phyloP scores from a whole-genome alignment of 2,797 vertebrate genomes.

The Cuculus canorus region DNA sequence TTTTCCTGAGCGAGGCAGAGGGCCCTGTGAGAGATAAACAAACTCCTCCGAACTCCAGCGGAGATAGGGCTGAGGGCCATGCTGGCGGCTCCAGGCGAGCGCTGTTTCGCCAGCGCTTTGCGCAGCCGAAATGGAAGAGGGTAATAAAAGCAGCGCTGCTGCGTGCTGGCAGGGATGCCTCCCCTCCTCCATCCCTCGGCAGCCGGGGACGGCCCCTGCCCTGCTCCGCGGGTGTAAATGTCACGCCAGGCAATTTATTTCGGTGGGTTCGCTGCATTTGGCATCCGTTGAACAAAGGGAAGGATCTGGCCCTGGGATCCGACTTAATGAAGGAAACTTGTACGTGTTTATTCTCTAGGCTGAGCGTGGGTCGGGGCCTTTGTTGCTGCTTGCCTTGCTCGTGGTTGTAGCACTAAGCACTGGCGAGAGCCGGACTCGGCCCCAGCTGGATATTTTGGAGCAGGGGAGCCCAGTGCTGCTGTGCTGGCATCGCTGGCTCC shows the following conservation, averaged over 20 bases:
- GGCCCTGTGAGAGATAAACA: background rate
- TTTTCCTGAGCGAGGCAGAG: background rate
- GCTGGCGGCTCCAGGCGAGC: background rate
- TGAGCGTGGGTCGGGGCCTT: background rate
- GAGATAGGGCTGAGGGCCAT: background rate
- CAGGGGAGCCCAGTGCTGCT: background rate
- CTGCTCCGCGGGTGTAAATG: background rate
- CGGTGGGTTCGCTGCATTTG: background rate
- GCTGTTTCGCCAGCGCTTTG: background rate
- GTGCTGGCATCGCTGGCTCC: background rate
- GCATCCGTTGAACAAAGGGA: background rate
- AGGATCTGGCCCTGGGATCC: background rate
- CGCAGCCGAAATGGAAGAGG: slow-evolving; percentile 21
- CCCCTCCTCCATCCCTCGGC: slow-evolving; percentile 24
- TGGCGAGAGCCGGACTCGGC: background rate
- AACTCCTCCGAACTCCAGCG: background rate
- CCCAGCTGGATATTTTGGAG: background rate
- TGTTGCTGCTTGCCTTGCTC: slow-evolving; percentile 4
- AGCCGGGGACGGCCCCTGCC: background rate
- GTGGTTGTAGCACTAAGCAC: background rate
- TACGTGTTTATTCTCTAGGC: background rate
- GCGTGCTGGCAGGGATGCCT: slow-evolving; percentile 1
- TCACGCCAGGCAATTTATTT: background rate
- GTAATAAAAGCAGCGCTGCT: slow-evolving; percentile 25
- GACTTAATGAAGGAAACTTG: background rate